These are phyloP conservation scores for Pomatorhinus ruficollis DNA, from an alignment of 2,113 vertebrate genomes.

Conservation along the genomic window DNA sequence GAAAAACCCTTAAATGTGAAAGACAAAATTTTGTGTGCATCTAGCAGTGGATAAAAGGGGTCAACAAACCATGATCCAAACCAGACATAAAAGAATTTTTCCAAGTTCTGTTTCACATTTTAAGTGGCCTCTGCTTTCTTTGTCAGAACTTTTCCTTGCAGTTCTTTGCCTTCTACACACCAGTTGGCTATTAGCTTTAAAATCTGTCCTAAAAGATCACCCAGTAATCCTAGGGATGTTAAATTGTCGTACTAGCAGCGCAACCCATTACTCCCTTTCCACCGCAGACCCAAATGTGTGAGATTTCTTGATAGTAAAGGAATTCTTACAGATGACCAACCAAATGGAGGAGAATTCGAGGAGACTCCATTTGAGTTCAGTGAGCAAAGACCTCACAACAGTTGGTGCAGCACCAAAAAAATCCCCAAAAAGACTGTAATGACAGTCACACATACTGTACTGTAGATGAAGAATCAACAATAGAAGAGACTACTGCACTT, in stretches of 20 bases:
- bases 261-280: background rate
- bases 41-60: background rate
- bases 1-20: background rate
- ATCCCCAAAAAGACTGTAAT: background rate
- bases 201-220: background rate
- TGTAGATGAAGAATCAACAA: background rate
- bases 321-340: background rate
- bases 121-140: background rate
- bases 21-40: constrained; percentile 3
- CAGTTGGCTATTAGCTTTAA: background rate
- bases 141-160: background rate
- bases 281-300: rapidly evolving
- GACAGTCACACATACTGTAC: background rate
- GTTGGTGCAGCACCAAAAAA: background rate
- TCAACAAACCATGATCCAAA: background rate
- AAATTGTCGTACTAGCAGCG: background rate
- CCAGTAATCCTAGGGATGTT: background rate
- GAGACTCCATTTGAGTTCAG: background rate
- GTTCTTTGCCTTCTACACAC: background rate
- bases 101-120: background rate
- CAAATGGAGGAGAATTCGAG: background rate
- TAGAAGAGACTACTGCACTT: background rate
- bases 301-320: background rate
- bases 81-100: background rate
- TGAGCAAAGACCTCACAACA: background rate